phyloP scores from a whole-genome alignment of 2,888 invertebrate species.

The Mythimna pallens region DNA sequence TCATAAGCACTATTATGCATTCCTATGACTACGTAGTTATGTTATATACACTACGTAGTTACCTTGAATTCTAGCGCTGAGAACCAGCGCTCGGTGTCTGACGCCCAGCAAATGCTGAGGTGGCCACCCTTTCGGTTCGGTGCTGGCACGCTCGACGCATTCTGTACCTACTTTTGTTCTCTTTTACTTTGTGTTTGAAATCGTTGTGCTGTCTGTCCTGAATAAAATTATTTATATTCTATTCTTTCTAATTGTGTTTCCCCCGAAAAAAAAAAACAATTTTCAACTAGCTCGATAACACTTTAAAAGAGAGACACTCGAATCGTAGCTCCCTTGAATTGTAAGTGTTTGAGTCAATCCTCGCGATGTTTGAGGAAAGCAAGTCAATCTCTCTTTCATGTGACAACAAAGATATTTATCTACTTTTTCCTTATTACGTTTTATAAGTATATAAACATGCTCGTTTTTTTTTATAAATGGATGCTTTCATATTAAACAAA shows the following conservation, averaged over 20 bases:
- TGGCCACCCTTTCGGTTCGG: too few species aligned
- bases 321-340: not conserved
- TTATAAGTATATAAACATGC: too few species aligned
- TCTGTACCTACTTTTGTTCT: too few species aligned
- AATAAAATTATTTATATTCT: too few species aligned
- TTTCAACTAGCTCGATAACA: not conserved
- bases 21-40: too few species aligned
- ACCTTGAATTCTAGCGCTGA: not conserved
- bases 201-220: too few species aligned
- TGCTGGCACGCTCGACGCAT: too few species aligned
- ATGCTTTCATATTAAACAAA: not conserved
- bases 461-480: too few species aligned
- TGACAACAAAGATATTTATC: slow-evolving; percentile 7
- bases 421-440: slow-evolving; percentile 31
- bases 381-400: slow-evolving; percentile 36
- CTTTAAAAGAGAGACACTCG: not conserved
- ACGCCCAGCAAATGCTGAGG: too few species aligned
- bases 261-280: not conserved
- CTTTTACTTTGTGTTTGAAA: too few species aligned
- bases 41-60: too few species aligned
- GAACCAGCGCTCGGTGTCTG: too few species aligned
- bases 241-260: not conserved
- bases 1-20: not conserved
- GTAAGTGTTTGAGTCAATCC: slow-evolving; percentile 15
- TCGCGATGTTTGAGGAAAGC: slow-evolving; percentile 21